Evolutionary conservation across 2,113 vertebrate genomes (phyloP), one percentile per base, ranked within the genome.

Genomic region (Takifugu bimaculatus): DNA sequence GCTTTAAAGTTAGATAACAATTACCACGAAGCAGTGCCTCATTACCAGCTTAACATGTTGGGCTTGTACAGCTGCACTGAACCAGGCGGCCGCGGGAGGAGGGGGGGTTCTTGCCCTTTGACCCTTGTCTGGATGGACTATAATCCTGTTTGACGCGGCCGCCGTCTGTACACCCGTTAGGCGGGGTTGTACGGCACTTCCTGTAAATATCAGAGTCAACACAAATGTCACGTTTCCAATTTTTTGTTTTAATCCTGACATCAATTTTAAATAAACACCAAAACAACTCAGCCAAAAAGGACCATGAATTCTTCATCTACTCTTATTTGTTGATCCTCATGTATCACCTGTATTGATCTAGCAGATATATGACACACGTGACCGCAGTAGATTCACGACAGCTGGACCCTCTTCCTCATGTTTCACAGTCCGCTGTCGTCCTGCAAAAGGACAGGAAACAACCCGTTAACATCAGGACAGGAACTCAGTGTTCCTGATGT

Each of bases 1-100:
- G 67, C 65, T 78, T 57, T 26, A 83, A 80, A 54, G 81, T 90
- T 87, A 87, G 75, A 78, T 86, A 86, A 87, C 79, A 83, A 62
- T 85, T 84, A 80, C 78, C 63, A 57, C 53, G 69, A 81, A 87
- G 45, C 50, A 5, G 26, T 56, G 70, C 75, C 45, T 48, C 15
- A 78, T 87, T 83, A 86, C 20, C n/a, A 65, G 83, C 75, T 88
- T 85, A 89, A 77, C 68, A 48, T 47, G 49, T 27, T 2, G n/a
- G 48, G 80, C 78, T 75, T 60, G 15, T 45, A 62, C 78, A 85
- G 79, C 80, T 88, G 82, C 72, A 81, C 58, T 57, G 55, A 11
- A 45, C 26, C 2, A 28, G 6, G 49, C 25, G 64, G 54, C 79
- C 80, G 78, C 68, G 56, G 67, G 82, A 70, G 20, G 20, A 39